Conservation (phyloP, 2,113 vertebrate species). For the Ptyas mucosa region DNA sequence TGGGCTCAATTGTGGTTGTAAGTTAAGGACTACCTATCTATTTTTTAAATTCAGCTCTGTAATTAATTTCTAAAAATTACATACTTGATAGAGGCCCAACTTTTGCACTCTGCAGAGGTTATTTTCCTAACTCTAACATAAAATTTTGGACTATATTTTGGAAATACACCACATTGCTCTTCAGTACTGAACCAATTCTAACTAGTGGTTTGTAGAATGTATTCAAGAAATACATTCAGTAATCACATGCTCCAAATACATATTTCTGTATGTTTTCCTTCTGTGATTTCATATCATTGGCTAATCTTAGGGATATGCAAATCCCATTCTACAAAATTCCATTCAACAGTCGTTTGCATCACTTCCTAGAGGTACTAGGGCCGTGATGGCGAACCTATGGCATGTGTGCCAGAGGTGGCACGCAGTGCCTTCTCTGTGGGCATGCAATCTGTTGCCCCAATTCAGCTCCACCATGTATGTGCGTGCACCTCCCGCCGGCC, state of each 20-base stretch:
- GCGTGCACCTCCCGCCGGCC: too few relatives aligned
- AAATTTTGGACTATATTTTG: not conserved
- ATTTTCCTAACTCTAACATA: not conserved
- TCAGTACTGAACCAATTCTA: not conserved
- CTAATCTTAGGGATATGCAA: not conserved
- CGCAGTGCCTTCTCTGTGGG: too few relatives aligned
- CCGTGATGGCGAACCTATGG: too few relatives aligned
- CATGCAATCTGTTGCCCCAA: too few relatives aligned
- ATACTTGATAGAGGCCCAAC: not conserved
- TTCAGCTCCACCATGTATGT: too few relatives aligned
- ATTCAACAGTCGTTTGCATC: not conserved
- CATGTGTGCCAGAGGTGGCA: too few relatives aligned
- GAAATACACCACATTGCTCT: slow-evolving; percentile 11
- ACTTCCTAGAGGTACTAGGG: not conserved
- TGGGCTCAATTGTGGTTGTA: not conserved
- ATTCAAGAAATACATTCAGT: not conserved
- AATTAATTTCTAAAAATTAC: not conserved
- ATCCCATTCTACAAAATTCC: not conserved
- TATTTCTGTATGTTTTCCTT: not conserved
- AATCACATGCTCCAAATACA: not conserved
- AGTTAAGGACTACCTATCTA: not conserved
- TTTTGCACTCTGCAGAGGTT: not conserved
- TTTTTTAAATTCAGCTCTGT: not conserved
- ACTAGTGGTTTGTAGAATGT: not conserved
- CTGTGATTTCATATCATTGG: not conserved